phyloP scores from a whole-genome alignment of 2,888 invertebrate species.

The Eulithis testata region DNA sequence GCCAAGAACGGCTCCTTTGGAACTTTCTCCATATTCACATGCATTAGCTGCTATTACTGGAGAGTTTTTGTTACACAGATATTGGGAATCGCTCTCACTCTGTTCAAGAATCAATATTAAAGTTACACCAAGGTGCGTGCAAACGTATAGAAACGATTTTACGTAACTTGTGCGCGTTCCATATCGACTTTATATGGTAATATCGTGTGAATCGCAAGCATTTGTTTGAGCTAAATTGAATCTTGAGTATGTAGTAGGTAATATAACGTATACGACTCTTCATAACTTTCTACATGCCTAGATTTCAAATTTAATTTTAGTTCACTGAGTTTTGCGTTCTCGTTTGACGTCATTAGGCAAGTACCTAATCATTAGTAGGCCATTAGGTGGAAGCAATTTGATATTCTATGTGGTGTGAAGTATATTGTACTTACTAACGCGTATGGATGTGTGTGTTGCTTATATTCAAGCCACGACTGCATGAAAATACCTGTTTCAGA shows the following conservation, averaged over 20 bases:
- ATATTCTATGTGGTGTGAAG: too few species aligned
- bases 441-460: not conserved
- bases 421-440: too few species aligned
- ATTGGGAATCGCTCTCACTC: slow-evolving; percentile 58
- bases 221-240: slow-evolving; percentile 37
- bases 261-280: slow-evolving; percentile 8
- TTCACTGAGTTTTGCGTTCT: too few species aligned
- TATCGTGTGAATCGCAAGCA: slow-evolving; percentile 34
- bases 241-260: slow-evolving; percentile 16
- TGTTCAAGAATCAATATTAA: slow-evolving; percentile 55
- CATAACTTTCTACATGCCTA: slow-evolving; percentile 4
- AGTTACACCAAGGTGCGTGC: slow-evolving; percentile 41
- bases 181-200: slow-evolving; percentile 39
- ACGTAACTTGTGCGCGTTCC: slow-evolving; percentile 38
- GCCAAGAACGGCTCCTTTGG: slow-evolving; percentile 63
- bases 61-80: slow-evolving; percentile 64
- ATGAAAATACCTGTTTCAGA: slow-evolving; percentile 11
- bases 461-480: not conserved
- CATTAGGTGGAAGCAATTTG: too few species aligned
- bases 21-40: slow-evolving; percentile 75
- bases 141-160: slow-evolving; percentile 32
- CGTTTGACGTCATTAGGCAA: too few species aligned
- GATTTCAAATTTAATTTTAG: not conserved
- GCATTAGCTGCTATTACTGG: slow-evolving; percentile 70
- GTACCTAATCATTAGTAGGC: too few species aligned